Evolutionary conservation across 2,797 vertebrate genomes (phyloP).

Genomic region (Geotrypetes seraphini): DNA sequence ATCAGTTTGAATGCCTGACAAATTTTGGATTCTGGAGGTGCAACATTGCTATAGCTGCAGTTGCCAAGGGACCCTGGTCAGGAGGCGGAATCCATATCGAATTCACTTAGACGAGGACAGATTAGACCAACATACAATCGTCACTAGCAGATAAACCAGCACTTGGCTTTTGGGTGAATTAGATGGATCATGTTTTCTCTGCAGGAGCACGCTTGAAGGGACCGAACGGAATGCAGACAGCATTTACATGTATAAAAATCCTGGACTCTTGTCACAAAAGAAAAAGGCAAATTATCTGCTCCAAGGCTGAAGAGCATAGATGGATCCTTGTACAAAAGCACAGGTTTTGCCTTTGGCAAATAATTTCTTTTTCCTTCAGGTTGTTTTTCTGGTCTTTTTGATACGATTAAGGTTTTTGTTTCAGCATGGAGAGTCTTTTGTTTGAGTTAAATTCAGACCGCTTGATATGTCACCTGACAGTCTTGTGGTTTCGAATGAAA

Average conservation of each 20-base stretch:
- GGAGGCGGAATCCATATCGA: slow-evolving; percentile 18
- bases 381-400: slow-evolving; percentile 18
- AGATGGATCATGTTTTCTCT: slow-evolving; percentile 11
- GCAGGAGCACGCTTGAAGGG: slow-evolving; percentile 1
- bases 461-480: slow-evolving; percentile 80
- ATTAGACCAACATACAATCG: slow-evolving; percentile 12
- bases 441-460: slow-evolving; percentile 54
- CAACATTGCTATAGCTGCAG: slow-evolving; percentile 1
- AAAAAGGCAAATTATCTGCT: slow-evolving; percentile 19
- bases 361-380: slow-evolving; percentile 15
- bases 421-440: slow-evolving; percentile 47
- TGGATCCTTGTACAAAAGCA: slow-evolving; percentile 11
- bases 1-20: slow-evolving; percentile 11
- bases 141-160: slow-evolving; percentile 10
- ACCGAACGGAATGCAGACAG: slow-evolving; percentile 4
- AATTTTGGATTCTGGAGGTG: slow-evolving; percentile 10
- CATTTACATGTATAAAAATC: slow-evolving; percentile 6
- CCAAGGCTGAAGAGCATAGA: slow-evolving; percentile 15
- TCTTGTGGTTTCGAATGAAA: slow-evolving; percentile 90
- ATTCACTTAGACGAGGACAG: slow-evolving; percentile 22
- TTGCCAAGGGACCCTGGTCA: slow-evolving; percentile 16
- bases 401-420: slow-evolving; percentile 32
- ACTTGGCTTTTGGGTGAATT: slow-evolving; percentile 25
- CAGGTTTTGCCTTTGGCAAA: not conserved
- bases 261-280: slow-evolving; percentile 5